Base-by-base conservation (phyloP, 1,140 invertebrate genomes). In the Sitodiplosis mosellana region DNA sequence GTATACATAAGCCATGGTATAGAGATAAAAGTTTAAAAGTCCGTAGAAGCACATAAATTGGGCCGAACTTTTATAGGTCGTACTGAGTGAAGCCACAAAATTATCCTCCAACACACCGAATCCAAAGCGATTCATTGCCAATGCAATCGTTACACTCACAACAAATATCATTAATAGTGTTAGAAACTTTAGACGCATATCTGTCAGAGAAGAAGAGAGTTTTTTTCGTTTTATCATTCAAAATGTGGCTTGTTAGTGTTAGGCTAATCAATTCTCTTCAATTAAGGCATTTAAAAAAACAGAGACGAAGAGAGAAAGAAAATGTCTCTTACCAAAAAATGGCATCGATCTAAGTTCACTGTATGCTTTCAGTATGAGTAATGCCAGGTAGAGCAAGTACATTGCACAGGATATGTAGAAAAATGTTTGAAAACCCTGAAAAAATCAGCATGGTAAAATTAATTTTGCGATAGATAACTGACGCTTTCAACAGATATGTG, bases 31-130 rank as follows among this genome's bases (percentile, higher is more conserved):
- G 69, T 97, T 97, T 2, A 94, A 70, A 21, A 95, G 72, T n/a
- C 89, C 87, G 64, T 95, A 96, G 54, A 93, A 83, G 4, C 87
- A 81, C 80, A 95, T 90, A 67, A 94, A 95, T 56, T 93, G 86
- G 2, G 83, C 87, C 1, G 88, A 93, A 50, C 83, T 93, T 49
- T 81, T 77, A 61, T 92, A 90, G 61, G 83, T 83, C 38, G 84
- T 87, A 2, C 78, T 80, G 8, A 92, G 67, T 46, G 87, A 79
- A 33, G 89, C 79, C 2, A 90, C 87, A 71, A 94, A 94, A 69
- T 91, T 91, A 65, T 95, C 90, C 65, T 94, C 85, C 33, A 95
- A 64, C 6, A 87, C 79, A 18, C 84, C 87, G 21, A 85, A 76
- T 33, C 90, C 89, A 69, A 92, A 94, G 51, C 85, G 74, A 51